Evolutionary conservation across 2,888 invertebrate species (phyloP), one percentile per base, ranked within the genome.

Genomic region (Blastobasis adustella): DNA sequence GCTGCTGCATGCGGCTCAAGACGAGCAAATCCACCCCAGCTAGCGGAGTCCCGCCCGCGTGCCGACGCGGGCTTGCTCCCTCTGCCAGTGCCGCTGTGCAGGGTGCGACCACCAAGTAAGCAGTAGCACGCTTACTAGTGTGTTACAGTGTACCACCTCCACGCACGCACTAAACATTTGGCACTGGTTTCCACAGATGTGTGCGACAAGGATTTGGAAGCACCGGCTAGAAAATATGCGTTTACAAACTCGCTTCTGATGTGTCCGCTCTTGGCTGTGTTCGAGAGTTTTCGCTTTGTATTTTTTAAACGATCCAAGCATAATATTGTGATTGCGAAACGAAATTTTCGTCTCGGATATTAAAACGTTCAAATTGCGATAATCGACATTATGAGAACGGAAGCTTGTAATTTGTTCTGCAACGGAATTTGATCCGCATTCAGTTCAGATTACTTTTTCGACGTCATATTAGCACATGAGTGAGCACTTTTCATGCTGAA

Each of bases 1-100:
- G 73, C 91, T 96, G 76, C 92, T 96, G 76, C 96, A 96, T 90
- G 93, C 95, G 77, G 96, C 92, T 68, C 94, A 93, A 76, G 92
- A 92, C 83, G 91, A 89, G 54, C 75, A 75, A 65, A 72, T 66
- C 65, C 80, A 80, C 73, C 89, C 73, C 90, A 91, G 91, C 91
- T 91, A 88, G 87, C 87, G 84, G 81, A 81, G 77, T 65, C 82
- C 79, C 48, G 87, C 86, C 85, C 87, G 87, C 82, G 84, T 67
- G 58, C 69, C 59, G 57, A 59, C 84, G 88, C 86, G 85, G 87
- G 86, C 86, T 63, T 84, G 86, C 73, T 67, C 81, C 63, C 82
- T 79, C 73, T 86, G 87, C 81, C 82, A 83, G 73, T 86, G 85
- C 79, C 80, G 76, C 61, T 85, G 88, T 73, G 73, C 82, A 65